Percentiles rank a stretch among this genome's conserved stretches.
These are phyloP conservation scores for Stomatorhinus walkeri DNA, from an alignment of 2,797 vertebrate genomes.

Conservation along the genomic window DNA sequence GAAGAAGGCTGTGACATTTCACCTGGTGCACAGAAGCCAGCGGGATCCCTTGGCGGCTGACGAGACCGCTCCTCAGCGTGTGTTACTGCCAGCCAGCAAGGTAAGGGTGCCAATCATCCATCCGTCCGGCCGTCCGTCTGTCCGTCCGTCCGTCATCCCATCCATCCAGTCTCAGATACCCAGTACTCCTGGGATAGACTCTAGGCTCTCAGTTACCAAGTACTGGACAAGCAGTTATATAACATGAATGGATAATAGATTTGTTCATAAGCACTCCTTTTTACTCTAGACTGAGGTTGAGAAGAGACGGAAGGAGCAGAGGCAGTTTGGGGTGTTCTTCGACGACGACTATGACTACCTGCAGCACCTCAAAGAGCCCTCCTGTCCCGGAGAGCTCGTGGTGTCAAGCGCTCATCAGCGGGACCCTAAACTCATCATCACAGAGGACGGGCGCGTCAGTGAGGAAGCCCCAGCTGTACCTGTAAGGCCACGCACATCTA, in stretches of 20 bases:
- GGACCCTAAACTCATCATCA: constrained; percentile 34
- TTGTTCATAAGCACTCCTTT: background rate
- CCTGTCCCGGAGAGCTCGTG: constrained; percentile 65
- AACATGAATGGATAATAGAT: background rate
- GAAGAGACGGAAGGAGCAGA: constrained; percentile 76
- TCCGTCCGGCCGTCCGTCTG: background rate
- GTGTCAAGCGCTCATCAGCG: constrained; percentile 33
- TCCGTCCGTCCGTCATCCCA: background rate
- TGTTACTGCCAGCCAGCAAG: constrained; percentile 75
- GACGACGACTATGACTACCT: constrained; percentile 94
- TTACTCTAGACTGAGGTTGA: constrained; percentile 56
- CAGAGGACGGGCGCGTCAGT: constrained; percentile 42
- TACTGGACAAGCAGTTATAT: background rate
- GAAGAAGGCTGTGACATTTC: constrained; percentile 89
- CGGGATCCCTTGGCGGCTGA: constrained; percentile 88
- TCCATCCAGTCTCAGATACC: background rate
- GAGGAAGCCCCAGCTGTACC: constrained; percentile 37
- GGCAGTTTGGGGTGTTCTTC: constrained; percentile 85
- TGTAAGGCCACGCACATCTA: constrained; percentile 53
- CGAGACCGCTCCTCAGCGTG: constrained; percentile 87
- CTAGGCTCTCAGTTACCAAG: background rate
- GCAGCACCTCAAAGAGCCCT: constrained; percentile 83
- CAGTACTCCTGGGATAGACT: background rate
- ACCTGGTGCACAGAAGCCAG: constrained; percentile 94
- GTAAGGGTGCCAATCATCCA: constrained; percentile 31